Evolutionary conservation across 2,888 invertebrate genomes (phyloP).

Genomic region (Thymelicus lineola): DNA sequence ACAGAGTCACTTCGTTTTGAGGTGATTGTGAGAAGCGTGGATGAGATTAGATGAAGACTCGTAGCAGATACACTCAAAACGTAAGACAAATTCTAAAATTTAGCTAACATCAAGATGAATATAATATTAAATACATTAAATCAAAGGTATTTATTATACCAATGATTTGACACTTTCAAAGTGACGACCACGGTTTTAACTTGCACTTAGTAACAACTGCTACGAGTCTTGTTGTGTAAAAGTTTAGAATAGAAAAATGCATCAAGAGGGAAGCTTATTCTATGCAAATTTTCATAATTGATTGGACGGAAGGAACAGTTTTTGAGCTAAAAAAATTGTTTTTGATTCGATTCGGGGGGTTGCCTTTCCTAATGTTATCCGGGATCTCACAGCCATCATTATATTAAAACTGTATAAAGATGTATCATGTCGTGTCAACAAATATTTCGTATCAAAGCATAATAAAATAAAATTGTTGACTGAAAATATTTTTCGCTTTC

Average conservation of each 20-base stretch:
- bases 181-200: background rate
- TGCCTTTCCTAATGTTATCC: constrained; percentile 48
- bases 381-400: constrained; percentile 59
- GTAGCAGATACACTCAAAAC: constrained; percentile 1
- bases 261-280: constrained; percentile 64
- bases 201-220: background rate
- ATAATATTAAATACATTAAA: background rate
- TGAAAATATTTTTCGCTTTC: too few species aligned
- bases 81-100: background rate
- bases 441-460: background rate
- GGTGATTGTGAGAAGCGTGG: constrained; percentile 42
- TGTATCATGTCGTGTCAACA: background rate
- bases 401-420: constrained; percentile 1
- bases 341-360: constrained; percentile 54
- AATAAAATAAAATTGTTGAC: background rate
- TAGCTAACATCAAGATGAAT: background rate
- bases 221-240: constrained; percentile 35
- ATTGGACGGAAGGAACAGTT: constrained; percentile 80
- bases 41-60: constrained; percentile 13
- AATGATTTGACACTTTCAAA: background rate
- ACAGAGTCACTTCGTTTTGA: constrained; percentile 41
- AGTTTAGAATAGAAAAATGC: constrained; percentile 59
- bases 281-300: constrained; percentile 68
- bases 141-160: background rate
- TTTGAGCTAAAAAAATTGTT: constrained; percentile 68